Evolutionary conservation across 2,888 invertebrate species (phyloP).

Genomic region (Oxycera nigricornis): DNA sequence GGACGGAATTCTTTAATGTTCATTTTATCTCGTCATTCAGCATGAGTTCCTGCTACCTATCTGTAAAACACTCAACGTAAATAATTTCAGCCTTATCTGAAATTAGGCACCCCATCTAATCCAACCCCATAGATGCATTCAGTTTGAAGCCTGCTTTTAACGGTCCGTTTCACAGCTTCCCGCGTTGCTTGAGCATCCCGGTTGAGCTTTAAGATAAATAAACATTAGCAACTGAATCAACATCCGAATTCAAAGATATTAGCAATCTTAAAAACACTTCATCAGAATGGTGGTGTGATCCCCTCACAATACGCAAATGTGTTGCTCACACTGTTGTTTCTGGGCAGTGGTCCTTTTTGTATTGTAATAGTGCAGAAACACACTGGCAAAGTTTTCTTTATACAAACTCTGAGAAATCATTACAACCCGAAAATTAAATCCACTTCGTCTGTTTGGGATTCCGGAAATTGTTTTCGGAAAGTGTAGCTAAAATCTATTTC

Average conservation of each 20-base stretch:
- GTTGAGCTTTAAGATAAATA: conserved; percentile 39
- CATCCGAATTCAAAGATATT: conserved; percentile 42
- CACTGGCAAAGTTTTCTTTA: neutral
- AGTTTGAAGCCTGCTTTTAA: conserved; percentile 7
- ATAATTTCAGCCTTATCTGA: conserved; percentile 43
- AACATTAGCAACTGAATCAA: conserved; percentile 44
- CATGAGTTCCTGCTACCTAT: conserved; percentile 31
- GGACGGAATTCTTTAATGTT: conserved; percentile 4
- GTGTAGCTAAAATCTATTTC: neutral
- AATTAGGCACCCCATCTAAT: conserved; percentile 25
- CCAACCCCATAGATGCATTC: neutral
- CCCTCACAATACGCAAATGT: neutral
- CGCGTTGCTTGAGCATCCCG: neutral
- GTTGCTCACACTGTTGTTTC: conserved; percentile 3
- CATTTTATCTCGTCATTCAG: conserved; percentile 32
- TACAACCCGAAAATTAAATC: conserved; percentile 44
- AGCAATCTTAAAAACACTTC: conserved; percentile 45
- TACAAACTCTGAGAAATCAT: conserved; percentile 27
- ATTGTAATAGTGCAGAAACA: neutral
- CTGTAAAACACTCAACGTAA: conserved; percentile 25
- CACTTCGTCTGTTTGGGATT: conserved; percentile 32
- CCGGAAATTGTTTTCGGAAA: conserved; percentile 11
- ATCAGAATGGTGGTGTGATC: conserved; percentile 22
- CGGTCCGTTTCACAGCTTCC: neutral
- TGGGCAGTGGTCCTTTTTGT: neutral